Percentiles rank a stretch among this genome's conserved stretches.
Conservation (phyloP, 1,140 invertebrate genomes). For the Bemisia tabaci region DNA sequence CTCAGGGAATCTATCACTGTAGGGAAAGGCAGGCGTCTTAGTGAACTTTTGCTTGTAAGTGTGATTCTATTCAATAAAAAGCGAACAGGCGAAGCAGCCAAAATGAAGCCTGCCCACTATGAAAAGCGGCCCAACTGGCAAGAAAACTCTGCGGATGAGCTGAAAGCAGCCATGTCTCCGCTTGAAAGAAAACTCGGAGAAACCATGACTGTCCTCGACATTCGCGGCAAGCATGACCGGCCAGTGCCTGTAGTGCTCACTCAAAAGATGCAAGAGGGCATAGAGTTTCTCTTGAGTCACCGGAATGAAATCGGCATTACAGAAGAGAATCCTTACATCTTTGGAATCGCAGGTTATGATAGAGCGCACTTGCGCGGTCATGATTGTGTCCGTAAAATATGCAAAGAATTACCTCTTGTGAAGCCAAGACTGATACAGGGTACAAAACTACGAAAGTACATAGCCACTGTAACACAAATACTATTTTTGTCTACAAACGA, state of each 20-base stretch:
- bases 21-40: neutral
- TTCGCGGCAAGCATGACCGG: neutral
- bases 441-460: slow-evolving; percentile 5
- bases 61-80: neutral
- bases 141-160: neutral
- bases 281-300: neutral
- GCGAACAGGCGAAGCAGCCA: neutral
- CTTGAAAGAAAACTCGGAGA: neutral
- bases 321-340: neutral
- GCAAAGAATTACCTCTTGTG: too few species aligned
- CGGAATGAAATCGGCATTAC: neutral
- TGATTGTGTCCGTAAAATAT: neutral
- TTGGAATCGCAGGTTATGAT: neutral
- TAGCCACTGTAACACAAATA: neutral
- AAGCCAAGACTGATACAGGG: neutral
- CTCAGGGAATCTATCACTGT: neutral
- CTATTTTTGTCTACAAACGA: slow-evolving; percentile 1
- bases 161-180: neutral
- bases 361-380: neutral
- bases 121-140: neutral
- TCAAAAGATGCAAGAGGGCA: neutral
- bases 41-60: neutral
- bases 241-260: neutral
- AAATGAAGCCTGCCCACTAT: neutral
- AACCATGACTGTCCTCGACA: neutral